A percentile compares a stretch with the other conserved stretches of the same genome.
These are phyloP conservation scores for Plutomurus gul DNA, from an alignment of 1,140 invertebrate genomes.

Conservation along the genomic window DNA sequence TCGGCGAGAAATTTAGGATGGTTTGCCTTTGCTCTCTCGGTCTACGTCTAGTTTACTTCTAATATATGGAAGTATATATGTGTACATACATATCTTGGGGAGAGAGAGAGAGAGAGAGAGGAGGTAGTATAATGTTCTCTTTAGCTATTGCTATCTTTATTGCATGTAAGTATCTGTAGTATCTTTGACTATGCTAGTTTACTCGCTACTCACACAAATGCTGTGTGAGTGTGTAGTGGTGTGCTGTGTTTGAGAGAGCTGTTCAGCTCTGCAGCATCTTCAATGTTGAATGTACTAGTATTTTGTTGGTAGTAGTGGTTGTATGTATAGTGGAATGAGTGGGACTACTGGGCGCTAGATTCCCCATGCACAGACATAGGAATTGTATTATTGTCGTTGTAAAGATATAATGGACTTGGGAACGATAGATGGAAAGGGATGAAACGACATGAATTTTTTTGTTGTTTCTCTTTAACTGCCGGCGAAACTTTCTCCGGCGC, in stretches of 20 bases:
- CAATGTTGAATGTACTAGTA: not conserved
- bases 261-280: not conserved
- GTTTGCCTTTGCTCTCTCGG: not conserved
- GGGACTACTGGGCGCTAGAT: too few species aligned
- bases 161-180: not conserved
- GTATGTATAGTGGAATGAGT: not conserved
- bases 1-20: conserved; percentile 44
- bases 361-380: not conserved
- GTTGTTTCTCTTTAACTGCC: conserved; percentile 19
- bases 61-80: not conserved
- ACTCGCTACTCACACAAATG: not conserved
- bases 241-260: not conserved
- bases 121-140: not conserved
- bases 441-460: conserved; percentile 36
- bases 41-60: not conserved
- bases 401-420: conserved; percentile 21
- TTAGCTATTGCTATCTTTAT: not conserved
- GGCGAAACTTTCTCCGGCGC: conserved; percentile 50
- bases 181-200: not conserved
- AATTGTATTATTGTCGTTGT: not conserved
- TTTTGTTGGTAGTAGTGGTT: not conserved
- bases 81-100: not conserved
- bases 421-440: conserved; percentile 8
- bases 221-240: not conserved
- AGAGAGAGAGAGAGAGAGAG: not conserved